Conservation (phyloP, 2,888 invertebrate species). For the Dicranocentrus wangi region DNA sequence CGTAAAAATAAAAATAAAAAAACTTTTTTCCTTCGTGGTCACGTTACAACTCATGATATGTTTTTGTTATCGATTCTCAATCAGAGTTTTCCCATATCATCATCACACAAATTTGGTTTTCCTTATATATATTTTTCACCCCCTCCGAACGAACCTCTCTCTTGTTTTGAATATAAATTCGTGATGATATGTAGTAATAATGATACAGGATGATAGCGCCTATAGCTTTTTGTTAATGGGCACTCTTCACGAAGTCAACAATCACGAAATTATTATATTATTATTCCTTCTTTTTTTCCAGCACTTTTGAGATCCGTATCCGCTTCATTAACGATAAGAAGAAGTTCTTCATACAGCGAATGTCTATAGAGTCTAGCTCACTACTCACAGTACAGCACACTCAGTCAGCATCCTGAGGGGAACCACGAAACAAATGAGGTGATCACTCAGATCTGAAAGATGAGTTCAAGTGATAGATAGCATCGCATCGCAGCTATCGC, state of each 20-base stretch:
- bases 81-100: neutral
- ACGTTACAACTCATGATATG: neutral
- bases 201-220: slow-evolving; percentile 55
- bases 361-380: no score
- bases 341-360: no score
- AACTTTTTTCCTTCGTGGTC: slow-evolving; percentile 4
- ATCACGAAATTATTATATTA: slow-evolving; percentile 53
- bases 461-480: slow-evolving; percentile 49
- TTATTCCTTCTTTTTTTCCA: no score
- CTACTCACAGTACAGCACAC: no score
- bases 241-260: slow-evolving; percentile 43
- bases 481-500: no score
- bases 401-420: no score
- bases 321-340: slow-evolving; percentile 45
- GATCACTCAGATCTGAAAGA: slow-evolving; percentile 9
- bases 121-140: no score
- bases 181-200: slow-evolving; percentile 55
- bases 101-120: no score
- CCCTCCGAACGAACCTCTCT: neutral
- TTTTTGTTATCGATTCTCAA: neutral
- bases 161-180: slow-evolving; percentile 45
- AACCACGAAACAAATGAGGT: neutral
- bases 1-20: no score
- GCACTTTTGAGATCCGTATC: slow-evolving; percentile 55
- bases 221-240: no score